Conservation (phyloP, 2,888 invertebrate species). For the Ochlodes sylvanus region DNA sequence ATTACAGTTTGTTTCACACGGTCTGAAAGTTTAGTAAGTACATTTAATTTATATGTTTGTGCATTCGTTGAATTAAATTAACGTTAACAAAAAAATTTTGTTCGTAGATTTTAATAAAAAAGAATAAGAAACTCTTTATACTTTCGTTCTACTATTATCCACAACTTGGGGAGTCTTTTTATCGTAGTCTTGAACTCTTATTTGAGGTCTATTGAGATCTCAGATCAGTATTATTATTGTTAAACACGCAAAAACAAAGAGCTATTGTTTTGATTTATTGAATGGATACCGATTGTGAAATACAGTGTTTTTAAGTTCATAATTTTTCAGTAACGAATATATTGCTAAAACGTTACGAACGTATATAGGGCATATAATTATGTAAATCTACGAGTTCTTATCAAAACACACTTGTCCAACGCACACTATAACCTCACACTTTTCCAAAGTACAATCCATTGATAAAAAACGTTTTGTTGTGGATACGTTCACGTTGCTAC, state of each 20-base stretch:
- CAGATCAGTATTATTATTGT: neutral
- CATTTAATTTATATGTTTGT: neutral
- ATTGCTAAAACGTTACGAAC: neutral
- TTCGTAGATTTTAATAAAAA: no score
- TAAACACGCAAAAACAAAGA: slow-evolving; percentile 4
- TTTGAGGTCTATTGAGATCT: neutral
- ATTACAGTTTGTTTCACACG: slow-evolving; percentile 15
- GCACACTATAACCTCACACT: no score
- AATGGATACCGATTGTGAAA: neutral
- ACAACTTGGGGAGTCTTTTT: neutral
- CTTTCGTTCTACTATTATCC: neutral
- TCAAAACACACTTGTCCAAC: neutral
- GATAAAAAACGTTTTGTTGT: neutral
- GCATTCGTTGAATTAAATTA: no score
- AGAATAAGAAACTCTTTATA: no score
- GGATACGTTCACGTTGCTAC: neutral
- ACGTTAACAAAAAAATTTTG: no score
- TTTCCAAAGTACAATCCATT: neutral
- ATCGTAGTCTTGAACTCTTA: neutral
- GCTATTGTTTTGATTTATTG: neutral
- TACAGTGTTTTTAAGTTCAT: no score
- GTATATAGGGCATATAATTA: neutral
- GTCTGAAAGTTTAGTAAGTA: neutral
- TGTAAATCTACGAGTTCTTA: no score
- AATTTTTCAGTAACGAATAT: neutral